Evolutionary conservation across 1,140 invertebrate species (phyloP).

Genomic region (Pseudobourletiella spinata): DNA sequence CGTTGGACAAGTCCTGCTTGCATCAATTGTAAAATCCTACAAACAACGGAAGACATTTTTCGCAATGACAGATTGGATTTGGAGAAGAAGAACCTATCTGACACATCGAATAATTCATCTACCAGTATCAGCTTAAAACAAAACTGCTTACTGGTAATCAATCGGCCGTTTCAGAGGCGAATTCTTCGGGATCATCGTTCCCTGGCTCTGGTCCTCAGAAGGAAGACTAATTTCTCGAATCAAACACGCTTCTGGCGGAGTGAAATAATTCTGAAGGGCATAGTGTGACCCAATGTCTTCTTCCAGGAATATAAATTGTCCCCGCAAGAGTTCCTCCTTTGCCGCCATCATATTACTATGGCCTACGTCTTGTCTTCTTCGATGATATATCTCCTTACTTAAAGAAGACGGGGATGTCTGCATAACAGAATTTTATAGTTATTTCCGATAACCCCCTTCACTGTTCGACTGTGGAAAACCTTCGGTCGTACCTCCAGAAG

Average conservation of each 20-base stretch:
- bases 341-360: too few species aligned
- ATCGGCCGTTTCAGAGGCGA: conserved; percentile 18
- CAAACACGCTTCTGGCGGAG: not conserved
- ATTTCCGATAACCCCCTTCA: too few species aligned
- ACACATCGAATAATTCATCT: not conserved
- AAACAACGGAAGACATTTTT: not conserved
- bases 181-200: conserved; percentile 10
- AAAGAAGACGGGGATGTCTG: too few species aligned
- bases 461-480: too few species aligned
- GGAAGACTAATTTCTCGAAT: conserved; percentile 16
- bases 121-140: not conserved
- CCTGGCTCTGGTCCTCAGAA: conserved; percentile 11
- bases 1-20: conserved; percentile 11
- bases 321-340: not conserved
- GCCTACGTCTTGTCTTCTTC: too few species aligned
- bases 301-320: conserved; percentile 10
- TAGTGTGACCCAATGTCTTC: conserved; percentile 12
- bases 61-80: too few species aligned
- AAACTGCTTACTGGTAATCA: conserved; percentile 19
- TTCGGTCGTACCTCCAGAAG: conserved; percentile 13
- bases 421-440: too few species aligned
- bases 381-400: too few species aligned
- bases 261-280: conserved; percentile 6
- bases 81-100: too few species aligned
- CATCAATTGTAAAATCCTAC: conserved; percentile 13